A percentile compares a stretch with the other conserved stretches of the same genome.
phyloP scores from a whole-genome alignment of 1,140 invertebrate genomes.

The Zaprionus ornatus region DNA sequence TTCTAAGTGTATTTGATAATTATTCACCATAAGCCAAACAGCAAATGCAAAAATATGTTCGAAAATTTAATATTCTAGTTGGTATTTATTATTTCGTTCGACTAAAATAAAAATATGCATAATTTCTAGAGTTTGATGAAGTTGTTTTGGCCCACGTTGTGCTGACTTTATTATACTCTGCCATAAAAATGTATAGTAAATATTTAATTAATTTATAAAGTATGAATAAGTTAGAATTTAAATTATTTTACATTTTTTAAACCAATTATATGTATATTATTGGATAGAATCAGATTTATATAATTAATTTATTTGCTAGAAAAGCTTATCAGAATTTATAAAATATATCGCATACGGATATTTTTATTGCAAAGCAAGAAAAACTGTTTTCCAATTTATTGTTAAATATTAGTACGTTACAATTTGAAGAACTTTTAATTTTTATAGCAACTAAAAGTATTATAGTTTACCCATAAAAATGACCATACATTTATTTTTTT shows the following conservation, averaged over 20 bases:
- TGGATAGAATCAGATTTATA: too few species aligned
- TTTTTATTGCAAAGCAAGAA: too few species aligned
- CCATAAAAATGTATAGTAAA: neutral
- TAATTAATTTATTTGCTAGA: too few species aligned
- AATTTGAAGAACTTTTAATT: neutral
- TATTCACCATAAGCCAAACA: neutral
- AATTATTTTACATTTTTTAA: too few species aligned
- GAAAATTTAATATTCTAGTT: conserved; percentile 18
- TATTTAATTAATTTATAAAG: too few species aligned
- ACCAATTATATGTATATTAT: too few species aligned
- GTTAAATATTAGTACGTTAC: neutral
- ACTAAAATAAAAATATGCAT: conserved; percentile 1
- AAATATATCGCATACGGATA: too few species aligned
- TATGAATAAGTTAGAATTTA: too few species aligned
- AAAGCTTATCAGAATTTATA: too few species aligned
- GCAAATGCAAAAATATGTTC: neutral
- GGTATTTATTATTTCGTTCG: conserved; percentile 11
- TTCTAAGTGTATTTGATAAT: neutral
- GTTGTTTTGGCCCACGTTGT: neutral
- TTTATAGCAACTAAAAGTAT: neutral
- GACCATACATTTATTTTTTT: conserved; percentile 5
- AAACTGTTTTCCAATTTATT: neutral
- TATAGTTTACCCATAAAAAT: too few species aligned
- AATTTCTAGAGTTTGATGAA: neutral
- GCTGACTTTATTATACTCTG: neutral